These are phyloP conservation scores for Neodiprion lecontei DNA, from an alignment of 1,140 invertebrate species.

Conservation along the genomic window DNA sequence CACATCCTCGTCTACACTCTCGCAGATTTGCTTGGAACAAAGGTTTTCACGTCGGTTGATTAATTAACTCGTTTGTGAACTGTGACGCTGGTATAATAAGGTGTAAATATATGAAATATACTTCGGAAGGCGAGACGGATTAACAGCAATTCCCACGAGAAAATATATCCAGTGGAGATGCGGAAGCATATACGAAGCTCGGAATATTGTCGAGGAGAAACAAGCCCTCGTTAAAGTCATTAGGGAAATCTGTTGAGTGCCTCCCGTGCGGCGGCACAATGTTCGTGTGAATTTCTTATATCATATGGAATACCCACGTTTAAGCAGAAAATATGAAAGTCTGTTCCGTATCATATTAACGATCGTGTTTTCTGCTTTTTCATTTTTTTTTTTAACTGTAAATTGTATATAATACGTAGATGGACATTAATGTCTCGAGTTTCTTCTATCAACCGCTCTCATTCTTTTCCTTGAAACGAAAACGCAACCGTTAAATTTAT, in stretches of 20 bases:
- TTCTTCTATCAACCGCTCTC: not conserved
- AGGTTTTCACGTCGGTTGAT: not conserved
- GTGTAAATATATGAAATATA: not conserved
- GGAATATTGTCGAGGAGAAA: constrained; percentile 12
- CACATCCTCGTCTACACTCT: not conserved
- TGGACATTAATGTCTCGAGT: not conserved
- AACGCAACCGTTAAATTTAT: not conserved
- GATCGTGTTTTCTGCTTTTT: not conserved
- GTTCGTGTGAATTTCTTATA: constrained; percentile 10
- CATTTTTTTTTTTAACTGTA: not conserved
- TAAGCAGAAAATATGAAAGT: not conserved
- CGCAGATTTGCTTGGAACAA: too few relatives aligned
- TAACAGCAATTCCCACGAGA: constrained; percentile 6
- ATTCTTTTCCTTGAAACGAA: not conserved
- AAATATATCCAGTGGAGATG: not conserved
- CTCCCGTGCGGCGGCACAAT: constrained; percentile 7
- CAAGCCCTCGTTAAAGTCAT: constrained; percentile 36
- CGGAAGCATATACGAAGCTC: not conserved
- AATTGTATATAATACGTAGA: too few relatives aligned
- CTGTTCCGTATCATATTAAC: not conserved
- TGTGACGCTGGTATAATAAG: not conserved
- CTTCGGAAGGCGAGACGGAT: not conserved
- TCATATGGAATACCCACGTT: not conserved
- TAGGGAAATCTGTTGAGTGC: constrained; percentile 35
- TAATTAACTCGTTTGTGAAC: not conserved